Conservation (phyloP, 2,113 vertebrate genomes). For the Scytalopus superciliaris region DNA sequence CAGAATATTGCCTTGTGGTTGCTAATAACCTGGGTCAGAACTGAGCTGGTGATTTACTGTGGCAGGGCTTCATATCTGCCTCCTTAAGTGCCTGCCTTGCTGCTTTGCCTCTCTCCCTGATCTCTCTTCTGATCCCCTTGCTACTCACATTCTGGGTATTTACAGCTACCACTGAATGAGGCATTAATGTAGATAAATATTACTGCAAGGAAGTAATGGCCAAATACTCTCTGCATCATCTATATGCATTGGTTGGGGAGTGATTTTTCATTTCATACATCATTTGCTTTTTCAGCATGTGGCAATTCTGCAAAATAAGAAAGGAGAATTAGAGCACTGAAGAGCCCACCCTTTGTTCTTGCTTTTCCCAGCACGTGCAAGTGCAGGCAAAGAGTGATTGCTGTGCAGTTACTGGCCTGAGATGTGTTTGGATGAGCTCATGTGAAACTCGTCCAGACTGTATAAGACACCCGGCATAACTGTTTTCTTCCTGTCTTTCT, state of each 20-base stretch:
- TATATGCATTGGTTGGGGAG: constrained; percentile 42
- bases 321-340: constrained; percentile 17
- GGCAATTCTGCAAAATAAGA: constrained; percentile 55
- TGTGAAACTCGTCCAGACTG: not conserved
- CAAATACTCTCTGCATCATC: constrained; percentile 49
- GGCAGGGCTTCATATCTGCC: not conserved
- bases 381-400: not conserved
- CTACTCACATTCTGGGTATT: not conserved
- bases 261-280: constrained; percentile 66
- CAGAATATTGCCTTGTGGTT: not conserved
- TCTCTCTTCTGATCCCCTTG: not conserved
- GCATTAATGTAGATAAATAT: constrained; percentile 62
- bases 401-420: not conserved
- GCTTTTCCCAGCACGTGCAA: not conserved
- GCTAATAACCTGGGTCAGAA: constrained; percentile 1
- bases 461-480: not conserved
- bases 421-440: not conserved
- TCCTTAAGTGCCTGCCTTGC: constrained; percentile 13
- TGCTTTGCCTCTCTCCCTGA: not conserved
- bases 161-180: constrained; percentile 28
- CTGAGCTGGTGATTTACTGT: constrained; percentile 3
- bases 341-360: constrained; percentile 34
- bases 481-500: not conserved
- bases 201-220: constrained; percentile 40
- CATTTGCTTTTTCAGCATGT: constrained; percentile 57